phyloP scores from a whole-genome alignment of 2,797 vertebrate species.

The Harpagifer antarcticus region DNA sequence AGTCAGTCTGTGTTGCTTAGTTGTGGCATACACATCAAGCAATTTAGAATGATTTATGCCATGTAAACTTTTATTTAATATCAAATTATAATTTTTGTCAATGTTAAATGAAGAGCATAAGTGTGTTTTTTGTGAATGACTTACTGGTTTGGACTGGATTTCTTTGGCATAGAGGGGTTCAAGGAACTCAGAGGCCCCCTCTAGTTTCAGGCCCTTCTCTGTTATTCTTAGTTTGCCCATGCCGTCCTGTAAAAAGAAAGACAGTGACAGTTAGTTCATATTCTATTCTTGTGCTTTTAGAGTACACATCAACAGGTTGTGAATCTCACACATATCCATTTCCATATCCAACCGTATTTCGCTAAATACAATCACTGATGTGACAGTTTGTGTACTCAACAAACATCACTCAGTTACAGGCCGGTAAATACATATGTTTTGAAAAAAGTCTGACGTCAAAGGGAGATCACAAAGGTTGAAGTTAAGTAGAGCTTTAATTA shows the following conservation, averaged over 20 bases:
- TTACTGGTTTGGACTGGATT: constrained; percentile 98
- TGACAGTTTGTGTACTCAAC: too few relatives aligned
- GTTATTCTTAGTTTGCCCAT: constrained; percentile 99
- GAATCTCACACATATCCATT: neutral
- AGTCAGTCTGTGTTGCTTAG: neutral
- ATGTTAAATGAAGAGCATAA: neutral
- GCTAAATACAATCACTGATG: neutral
- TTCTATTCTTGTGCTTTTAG: neutral
- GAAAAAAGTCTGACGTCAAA: neutral
- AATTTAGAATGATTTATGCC: too few relatives aligned
- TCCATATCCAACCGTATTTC: neutral
- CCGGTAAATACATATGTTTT: neutral
- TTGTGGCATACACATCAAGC: neutral
- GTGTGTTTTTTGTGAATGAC: constrained; percentile 63
- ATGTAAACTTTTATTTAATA: too few relatives aligned
- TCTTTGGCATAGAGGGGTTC: constrained; percentile 99
- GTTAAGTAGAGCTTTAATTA: neutral
- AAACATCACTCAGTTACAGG: neutral
- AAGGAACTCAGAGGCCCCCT: constrained; percentile 98
- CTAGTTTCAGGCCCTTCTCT: constrained; percentile 95
- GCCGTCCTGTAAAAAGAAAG: constrained; percentile 88
- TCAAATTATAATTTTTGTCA: too few relatives aligned
- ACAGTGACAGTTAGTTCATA: constrained; percentile 11
- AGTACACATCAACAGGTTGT: neutral
- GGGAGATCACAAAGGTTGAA: neutral